Conservation (phyloP, 2,113 vertebrate species). For the Rafetus swinhoei region DNA sequence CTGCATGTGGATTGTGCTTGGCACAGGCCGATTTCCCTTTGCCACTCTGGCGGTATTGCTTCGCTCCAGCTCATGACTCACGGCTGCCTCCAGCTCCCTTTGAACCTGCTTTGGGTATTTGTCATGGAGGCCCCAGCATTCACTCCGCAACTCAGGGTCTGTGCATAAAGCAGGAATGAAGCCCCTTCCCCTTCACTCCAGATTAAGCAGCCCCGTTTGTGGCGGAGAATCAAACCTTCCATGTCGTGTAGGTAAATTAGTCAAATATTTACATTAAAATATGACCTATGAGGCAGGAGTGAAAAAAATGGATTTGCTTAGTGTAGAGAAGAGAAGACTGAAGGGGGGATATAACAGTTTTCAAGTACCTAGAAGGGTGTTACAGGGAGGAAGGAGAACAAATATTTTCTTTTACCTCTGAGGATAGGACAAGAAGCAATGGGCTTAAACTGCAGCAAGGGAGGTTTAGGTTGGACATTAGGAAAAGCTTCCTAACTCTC, state of each 20-base stretch:
- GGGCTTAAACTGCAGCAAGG: too few relatives aligned
- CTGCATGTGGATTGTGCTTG: slow-evolving; percentile 42
- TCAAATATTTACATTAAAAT: neutral
- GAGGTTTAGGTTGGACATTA: too few relatives aligned
- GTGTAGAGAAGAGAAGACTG: too few relatives aligned
- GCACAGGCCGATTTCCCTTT: neutral
- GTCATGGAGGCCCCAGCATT: neutral
- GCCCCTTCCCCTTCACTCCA: neutral
- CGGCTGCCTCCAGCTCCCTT: neutral
- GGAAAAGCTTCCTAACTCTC: too few relatives aligned
- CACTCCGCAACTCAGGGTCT: slow-evolving; percentile 9
- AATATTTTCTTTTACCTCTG: too few relatives aligned
- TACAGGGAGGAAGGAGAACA: too few relatives aligned
- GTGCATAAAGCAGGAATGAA: neutral
- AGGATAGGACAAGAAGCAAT: too few relatives aligned
- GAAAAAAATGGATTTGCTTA: too few relatives aligned
- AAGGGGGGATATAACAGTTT: too few relatives aligned
- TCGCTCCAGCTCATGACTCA: neutral
- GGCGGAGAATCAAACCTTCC: slow-evolving; percentile 11
- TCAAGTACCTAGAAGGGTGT: too few relatives aligned
- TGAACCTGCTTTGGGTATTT: slow-evolving; percentile 9
- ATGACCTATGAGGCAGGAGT: neutral
- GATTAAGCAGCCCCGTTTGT: slow-evolving; percentile 21
- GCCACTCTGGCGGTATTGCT: slow-evolving; percentile 40
- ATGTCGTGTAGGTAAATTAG: neutral